Evolutionary conservation across 2,797 vertebrate genomes (phyloP).

Genomic region (Macropodus opercularis): DNA sequence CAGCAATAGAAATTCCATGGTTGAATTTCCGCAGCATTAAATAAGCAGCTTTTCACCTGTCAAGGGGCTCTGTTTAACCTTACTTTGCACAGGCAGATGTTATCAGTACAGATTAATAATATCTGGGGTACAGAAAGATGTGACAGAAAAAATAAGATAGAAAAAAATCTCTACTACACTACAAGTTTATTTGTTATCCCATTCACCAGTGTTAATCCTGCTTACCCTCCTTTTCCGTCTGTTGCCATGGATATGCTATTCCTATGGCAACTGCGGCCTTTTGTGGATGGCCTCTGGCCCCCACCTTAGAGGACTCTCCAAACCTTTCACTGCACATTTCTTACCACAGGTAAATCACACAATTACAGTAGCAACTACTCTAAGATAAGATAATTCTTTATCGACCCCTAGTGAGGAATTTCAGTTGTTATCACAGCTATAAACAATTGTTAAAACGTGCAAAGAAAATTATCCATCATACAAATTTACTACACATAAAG

Average conservation of each 20-base stretch:
- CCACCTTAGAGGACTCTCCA: slow-evolving; percentile 70
- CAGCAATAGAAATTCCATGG: no score
- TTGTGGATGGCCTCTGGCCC: slow-evolving; percentile 77
- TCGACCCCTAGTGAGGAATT: no score
- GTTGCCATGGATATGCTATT: slow-evolving; percentile 87
- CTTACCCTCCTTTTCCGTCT: slow-evolving; percentile 70
- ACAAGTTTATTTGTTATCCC: slow-evolving; percentile 77
- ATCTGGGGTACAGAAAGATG: slow-evolving; percentile 8
- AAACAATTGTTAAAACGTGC: no score
- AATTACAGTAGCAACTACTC: slow-evolving; percentile 44
- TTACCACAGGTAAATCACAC: slow-evolving; percentile 70
- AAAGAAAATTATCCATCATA: no score
- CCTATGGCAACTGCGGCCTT: slow-evolving; percentile 84
- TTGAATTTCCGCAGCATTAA: no score
- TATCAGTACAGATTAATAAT: slow-evolving; percentile 19
- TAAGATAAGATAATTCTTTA: no score
- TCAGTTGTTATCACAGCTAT: no score
- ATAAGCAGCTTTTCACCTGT: no score
- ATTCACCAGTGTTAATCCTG: slow-evolving; percentile 75
- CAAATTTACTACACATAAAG: no score
- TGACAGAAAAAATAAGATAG: slow-evolving; percentile 64
- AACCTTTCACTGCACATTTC: slow-evolving; percentile 77
- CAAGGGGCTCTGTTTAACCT: no score
- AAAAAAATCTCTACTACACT: slow-evolving; percentile 54
- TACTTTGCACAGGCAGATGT: no score